phyloP scores from a whole-genome alignment of 92 coral and sea anemone species.

The Actinostola sp. region DNA sequence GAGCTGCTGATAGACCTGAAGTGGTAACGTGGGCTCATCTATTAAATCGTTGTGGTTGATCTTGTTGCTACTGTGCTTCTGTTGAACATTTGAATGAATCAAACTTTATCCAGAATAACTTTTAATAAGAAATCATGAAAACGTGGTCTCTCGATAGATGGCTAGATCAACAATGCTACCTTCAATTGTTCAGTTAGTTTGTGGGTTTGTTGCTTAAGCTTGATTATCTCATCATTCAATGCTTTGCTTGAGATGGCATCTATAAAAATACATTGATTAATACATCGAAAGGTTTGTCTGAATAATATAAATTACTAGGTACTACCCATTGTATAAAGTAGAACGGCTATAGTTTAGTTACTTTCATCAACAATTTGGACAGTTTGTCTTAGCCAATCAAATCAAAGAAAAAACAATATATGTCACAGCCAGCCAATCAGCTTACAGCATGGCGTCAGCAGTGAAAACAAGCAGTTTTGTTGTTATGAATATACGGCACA shows the following conservation, averaged over 20 bases:
- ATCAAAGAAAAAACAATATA: too few relatives aligned
- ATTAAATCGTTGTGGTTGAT: constrained; percentile 37
- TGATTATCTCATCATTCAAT: constrained; percentile 70
- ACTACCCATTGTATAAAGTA: too few relatives aligned
- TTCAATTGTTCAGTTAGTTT: constrained; percentile 59
- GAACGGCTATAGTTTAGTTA: too few relatives aligned
- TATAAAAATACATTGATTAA: not conserved
- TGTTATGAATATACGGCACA: too few relatives aligned
- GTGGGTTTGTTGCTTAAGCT: constrained; percentile 77
- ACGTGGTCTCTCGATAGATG: not conserved
- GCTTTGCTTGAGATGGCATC: constrained; percentile 3
- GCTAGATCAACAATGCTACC: constrained; percentile 7
- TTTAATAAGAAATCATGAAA: not conserved
- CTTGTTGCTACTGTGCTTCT: constrained; percentile 36
- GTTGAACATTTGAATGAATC: not conserved
- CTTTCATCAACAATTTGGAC: too few relatives aligned
- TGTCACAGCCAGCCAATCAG: too few relatives aligned
- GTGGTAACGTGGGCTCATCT: constrained; percentile 63
- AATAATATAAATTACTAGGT: too few relatives aligned
- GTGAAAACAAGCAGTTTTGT: too few relatives aligned
- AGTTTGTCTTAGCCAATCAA: too few relatives aligned
- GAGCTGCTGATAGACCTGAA: constrained; percentile 75
- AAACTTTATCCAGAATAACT: not conserved
- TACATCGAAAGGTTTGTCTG: too few relatives aligned
- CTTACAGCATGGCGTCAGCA: too few relatives aligned